phyloP scores from a whole-genome alignment of 1,140 invertebrate genomes.

The Phortica variegata region DNA sequence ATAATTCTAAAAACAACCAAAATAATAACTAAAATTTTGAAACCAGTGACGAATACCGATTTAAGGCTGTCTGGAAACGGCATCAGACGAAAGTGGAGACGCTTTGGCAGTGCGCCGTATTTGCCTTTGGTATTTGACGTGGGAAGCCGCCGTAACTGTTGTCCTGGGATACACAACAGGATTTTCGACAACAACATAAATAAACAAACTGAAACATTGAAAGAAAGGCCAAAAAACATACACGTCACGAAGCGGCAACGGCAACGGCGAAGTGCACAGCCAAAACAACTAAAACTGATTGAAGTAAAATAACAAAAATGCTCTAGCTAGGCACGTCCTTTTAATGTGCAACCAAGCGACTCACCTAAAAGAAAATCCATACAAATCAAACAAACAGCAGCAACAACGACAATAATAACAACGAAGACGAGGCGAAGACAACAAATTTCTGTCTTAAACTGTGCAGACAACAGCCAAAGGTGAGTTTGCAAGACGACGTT shows the following conservation, averaged over 20 bases:
- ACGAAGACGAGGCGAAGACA: too few species aligned
- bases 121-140: slow-evolving; percentile 21
- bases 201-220: slow-evolving; percentile 4
- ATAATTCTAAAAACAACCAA: too few species aligned
- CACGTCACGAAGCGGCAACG: slow-evolving; percentile 10
- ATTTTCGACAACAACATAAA: slow-evolving; percentile 30
- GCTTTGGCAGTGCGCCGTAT: slow-evolving; percentile 18
- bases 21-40: too few species aligned
- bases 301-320: slow-evolving; percentile 13
- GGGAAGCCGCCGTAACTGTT: slow-evolving; percentile 33
- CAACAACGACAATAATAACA: slow-evolving; percentile 12
- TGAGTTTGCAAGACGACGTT: too few species aligned
- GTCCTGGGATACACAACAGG: slow-evolving; percentile 46
- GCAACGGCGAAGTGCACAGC: slow-evolving; percentile 28
- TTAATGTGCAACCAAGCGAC: slow-evolving; percentile 30
- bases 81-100: too few species aligned
- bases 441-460: too few species aligned
- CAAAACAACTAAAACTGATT: slow-evolving; percentile 39
- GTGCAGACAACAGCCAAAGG: too few species aligned
- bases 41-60: too few species aligned
- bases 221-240: slow-evolving; percentile 12
- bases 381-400: slow-evolving; percentile 16
- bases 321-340: slow-evolving; percentile 20
- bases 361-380: slow-evolving; percentile 5
- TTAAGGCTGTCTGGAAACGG: too few species aligned